Conservation (phyloP, 2,797 vertebrate genomes). For the Oreortyx pictus region DNA sequence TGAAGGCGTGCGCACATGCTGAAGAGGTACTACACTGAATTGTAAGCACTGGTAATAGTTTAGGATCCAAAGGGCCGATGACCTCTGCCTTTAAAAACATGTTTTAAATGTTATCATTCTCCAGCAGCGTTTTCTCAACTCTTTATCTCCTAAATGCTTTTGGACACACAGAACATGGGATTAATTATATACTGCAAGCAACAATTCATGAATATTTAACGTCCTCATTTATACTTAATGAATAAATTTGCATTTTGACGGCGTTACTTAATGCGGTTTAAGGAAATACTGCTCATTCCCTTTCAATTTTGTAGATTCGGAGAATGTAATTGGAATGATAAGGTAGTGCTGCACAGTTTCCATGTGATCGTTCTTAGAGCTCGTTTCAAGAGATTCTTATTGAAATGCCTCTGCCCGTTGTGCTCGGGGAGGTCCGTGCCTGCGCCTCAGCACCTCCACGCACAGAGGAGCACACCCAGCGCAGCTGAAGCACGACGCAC, state of each 20-base stretch:
- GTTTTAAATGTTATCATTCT: slow-evolving; percentile 62
- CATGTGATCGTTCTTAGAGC: slow-evolving; percentile 50
- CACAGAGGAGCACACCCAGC: rapidly evolving
- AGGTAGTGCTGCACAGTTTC: slow-evolving; percentile 67
- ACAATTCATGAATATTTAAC: slow-evolving; percentile 88
- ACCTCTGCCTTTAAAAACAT: slow-evolving; percentile 64
- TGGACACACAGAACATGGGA: slow-evolving; percentile 82
- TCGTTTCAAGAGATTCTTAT: slow-evolving; percentile 1
- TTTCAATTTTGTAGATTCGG: slow-evolving; percentile 82
- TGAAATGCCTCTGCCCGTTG: not conserved
- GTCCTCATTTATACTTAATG: slow-evolving; percentile 86
- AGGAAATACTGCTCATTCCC: slow-evolving; percentile 84
- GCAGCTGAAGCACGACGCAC: rapidly evolving
- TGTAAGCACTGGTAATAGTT: slow-evolving; percentile 49
- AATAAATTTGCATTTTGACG: slow-evolving; percentile 87
- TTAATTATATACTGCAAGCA: slow-evolving; percentile 84
- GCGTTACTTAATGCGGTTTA: slow-evolving; percentile 85
- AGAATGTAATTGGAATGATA: slow-evolving; percentile 81
- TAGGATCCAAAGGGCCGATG: slow-evolving; percentile 32
- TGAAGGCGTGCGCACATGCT: slow-evolving; percentile 12
- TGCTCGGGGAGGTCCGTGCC: not conserved
- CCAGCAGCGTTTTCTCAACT: slow-evolving; percentile 39
- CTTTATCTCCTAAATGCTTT: slow-evolving; percentile 76
- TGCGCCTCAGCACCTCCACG: not conserved
- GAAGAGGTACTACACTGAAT: slow-evolving; percentile 42